Conservation (phyloP, 1,140 invertebrate genomes). For the Dendroctonus ponderosae region DNA sequence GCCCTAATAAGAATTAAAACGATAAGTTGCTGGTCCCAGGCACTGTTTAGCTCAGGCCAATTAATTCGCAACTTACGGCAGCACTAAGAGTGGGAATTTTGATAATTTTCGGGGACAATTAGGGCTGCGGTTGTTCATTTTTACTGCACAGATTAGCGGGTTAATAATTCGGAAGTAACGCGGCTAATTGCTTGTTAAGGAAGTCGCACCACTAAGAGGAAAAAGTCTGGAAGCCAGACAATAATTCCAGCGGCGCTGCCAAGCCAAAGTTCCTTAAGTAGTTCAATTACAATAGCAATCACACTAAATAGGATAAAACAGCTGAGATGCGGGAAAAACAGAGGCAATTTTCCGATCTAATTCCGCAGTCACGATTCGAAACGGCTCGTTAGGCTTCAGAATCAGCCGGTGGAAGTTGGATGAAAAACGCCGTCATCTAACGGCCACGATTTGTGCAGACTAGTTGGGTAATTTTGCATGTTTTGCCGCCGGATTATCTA, state of each 20-base stretch:
- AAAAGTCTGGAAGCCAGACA: neutral
- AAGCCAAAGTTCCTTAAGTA: neutral
- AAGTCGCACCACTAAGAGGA: too few relatives aligned
- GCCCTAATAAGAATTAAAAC: slow-evolving; percentile 27
- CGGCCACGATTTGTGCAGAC: too few relatives aligned
- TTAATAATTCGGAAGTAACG: too few relatives aligned
- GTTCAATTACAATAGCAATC: slow-evolving; percentile 15
- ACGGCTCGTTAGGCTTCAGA: slow-evolving; percentile 5
- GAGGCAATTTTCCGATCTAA: slow-evolving; percentile 10
- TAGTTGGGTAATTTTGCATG: too few relatives aligned
- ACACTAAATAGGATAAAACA: slow-evolving; percentile 5
- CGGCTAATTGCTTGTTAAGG: too few relatives aligned
- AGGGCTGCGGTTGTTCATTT: slow-evolving; percentile 5
- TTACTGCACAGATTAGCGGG: too few relatives aligned
- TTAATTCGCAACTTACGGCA: slow-evolving; percentile 17
- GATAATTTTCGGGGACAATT: slow-evolving; percentile 18
- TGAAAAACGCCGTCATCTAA: neutral
- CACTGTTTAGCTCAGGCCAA: slow-evolving; percentile 2
- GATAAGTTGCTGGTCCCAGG: slow-evolving; percentile 9
- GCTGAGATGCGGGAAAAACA: neutral
- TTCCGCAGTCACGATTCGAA: slow-evolving; percentile 19
- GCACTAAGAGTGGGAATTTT: slow-evolving; percentile 22
- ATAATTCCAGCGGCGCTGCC: neutral
- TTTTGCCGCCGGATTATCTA: too few relatives aligned
- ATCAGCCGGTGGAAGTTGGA: neutral